Percentiles rank a stretch among this genome's conserved stretches.
These are phyloP conservation scores for Dicycla oo DNA, from an alignment of 2,888 invertebrate species.

Conservation along the genomic window DNA sequence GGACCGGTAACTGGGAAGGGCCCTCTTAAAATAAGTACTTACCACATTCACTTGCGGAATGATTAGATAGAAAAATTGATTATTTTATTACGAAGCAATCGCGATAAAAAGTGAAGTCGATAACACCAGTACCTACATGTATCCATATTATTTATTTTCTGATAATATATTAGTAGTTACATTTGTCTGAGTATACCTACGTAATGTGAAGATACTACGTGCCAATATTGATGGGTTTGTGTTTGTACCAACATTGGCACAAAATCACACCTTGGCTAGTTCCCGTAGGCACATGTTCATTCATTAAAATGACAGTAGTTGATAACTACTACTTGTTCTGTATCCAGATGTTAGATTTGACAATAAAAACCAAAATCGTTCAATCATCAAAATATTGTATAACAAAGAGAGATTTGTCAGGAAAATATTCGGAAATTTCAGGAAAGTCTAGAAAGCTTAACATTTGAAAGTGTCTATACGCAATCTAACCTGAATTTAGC, in stretches of 20 bases:
- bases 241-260: constrained; percentile 10
- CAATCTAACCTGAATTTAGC: too few species aligned
- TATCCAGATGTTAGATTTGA: too few species aligned
- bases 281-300: neutral
- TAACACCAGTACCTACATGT: neutral
- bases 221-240: neutral
- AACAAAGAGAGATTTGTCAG: too few species aligned
- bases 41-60: neutral
- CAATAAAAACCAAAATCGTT: too few species aligned
- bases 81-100: constrained; percentile 9
- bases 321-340: constrained; percentile 6
- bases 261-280: neutral
- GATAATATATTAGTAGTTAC: neutral
- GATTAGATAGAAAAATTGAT: constrained; percentile 32
- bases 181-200: neutral
- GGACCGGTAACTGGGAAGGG: too few species aligned
- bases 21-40: neutral
- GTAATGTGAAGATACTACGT: neutral
- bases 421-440: too few species aligned
- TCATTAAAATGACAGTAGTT: neutral
- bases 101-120: constrained; percentile 32
- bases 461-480: too few species aligned
- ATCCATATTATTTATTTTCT: neutral
- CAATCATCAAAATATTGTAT: too few species aligned
- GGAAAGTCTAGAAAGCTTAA: too few species aligned